Evolutionary conservation across 1,140 invertebrate genomes (phyloP), one percentile per base, ranked within the genome.

Genomic region (Listronotus oregonensis): DNA sequence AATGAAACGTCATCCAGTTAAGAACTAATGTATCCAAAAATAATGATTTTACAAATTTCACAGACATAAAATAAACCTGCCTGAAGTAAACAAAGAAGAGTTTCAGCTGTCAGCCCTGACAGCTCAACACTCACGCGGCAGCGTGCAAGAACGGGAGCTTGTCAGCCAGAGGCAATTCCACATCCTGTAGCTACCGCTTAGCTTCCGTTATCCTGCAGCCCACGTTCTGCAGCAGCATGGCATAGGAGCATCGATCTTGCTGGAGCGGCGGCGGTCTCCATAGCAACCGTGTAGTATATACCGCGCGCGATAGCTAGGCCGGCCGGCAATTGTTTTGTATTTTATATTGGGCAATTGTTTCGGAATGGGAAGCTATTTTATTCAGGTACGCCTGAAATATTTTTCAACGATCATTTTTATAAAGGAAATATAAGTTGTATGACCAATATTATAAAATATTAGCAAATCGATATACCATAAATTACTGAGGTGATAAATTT

Each of bases 191-290:
- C n/a, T 44, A n/a, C 42, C 14, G 42, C 14, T 18, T 44, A 11
- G n/a, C 42, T 44, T 44, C 42, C 42, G 42, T 44, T 14, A 44
- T 44, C 42, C 42, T 44, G 42, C 42, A 14, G n/a, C n/a, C 42
- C 42, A 18, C n/a, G 17, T 44, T 44, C n/a, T 44, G 42, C 42
- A n/a, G 42, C 42, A 44, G 42, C 42, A 44, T 44, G 42, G 42
- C 42, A 44, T 44, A 15, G 42, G 42, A 44, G 42, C 42, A 44
- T 44, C 42, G 42, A 44, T 44, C 42, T 44, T 12, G 42, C 17
- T 11, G 42, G n/a, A 44, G 8, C 14, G 42, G 42, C 42, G 42
- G 42, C 42, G 42, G 42, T 44, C 17, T 44, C 42, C 42, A 44
- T 18, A n/a, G 42, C 17, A 44, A 44, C 42, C n/a, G 42, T n/a